A percentile compares a stretch with the other conserved stretches of the same genome.
phyloP scores from a whole-genome alignment of 2,113 vertebrate species.

The Columba livia region DNA sequence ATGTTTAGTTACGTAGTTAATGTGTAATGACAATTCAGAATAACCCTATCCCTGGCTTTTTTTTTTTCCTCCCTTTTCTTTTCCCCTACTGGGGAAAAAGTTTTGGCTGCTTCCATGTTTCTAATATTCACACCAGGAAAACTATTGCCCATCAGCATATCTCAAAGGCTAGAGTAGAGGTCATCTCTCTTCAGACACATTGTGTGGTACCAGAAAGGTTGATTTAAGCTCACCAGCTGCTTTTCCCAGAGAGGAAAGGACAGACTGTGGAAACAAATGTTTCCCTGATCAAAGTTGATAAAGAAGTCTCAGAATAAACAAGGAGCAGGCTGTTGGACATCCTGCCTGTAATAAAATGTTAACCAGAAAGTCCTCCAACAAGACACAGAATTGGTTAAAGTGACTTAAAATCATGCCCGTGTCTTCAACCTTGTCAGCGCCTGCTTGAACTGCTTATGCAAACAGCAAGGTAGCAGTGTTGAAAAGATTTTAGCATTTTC shows the following conservation, averaged over 20 bases:
- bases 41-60: neutral
- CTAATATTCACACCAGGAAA: neutral
- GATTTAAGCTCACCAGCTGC: neutral
- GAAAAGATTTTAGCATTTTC: neutral
- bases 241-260: neutral
- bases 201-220: neutral
- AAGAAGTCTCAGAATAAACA: neutral
- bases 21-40: neutral
- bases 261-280: neutral
- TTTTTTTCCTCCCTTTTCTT: too few species aligned
- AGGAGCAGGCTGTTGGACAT: neutral
- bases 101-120: neutral
- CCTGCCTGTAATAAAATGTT: neutral
- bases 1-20: neutral
- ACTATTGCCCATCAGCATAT: neutral
- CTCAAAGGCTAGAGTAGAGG: neutral
- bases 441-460: neutral
- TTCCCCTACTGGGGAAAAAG: neutral
- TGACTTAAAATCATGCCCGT: neutral
- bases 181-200: neutral
- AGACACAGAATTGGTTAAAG: neutral
- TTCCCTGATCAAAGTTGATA: neutral
- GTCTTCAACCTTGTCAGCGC: neutral
- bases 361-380: neutral
- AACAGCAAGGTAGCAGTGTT: neutral